Percentiles rank a stretch among this genome's conserved stretches.
These are phyloP conservation scores for Manacus vitellinus DNA, from an alignment of 2,113 vertebrate species.

Conservation along the genomic window DNA sequence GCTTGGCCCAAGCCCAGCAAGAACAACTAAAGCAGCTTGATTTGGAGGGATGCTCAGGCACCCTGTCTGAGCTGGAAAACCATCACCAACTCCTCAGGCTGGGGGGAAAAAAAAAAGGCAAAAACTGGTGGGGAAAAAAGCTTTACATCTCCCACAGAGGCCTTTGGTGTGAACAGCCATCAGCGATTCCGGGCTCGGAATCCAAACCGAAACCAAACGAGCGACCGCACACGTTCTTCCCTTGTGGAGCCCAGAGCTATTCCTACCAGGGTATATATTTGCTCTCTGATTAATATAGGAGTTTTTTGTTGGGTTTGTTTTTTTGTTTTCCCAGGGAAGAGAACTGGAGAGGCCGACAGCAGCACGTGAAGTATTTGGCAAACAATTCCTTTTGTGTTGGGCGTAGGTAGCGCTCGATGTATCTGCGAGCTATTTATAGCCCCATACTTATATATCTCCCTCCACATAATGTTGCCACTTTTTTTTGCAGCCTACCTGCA, in stretches of 20 bases:
- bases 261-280: not conserved
- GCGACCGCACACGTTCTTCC: not conserved
- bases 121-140: not conserved
- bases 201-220: not conserved
- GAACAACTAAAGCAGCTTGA: not conserved
- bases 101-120: not conserved
- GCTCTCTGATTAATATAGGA: not conserved
- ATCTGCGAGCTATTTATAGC: not conserved
- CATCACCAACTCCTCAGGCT: not conserved
- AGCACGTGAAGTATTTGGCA: slow-evolving; percentile 1
- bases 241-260: not conserved
- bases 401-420: not conserved
- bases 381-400: not conserved
- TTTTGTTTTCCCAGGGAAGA: not conserved
- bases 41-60: not conserved
- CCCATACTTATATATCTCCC: not conserved
- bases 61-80: not conserved
- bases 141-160: not conserved
- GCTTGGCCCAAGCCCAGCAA: not conserved
- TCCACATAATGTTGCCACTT: not conserved
- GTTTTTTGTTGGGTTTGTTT: not conserved
- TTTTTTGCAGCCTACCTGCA: slow-evolving; percentile 24
- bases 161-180: not conserved
- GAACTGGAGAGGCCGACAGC: not conserved
- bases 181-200: not conserved